Conservation (phyloP, 2,888 invertebrate species). For the Drosophila prostipennis region DNA sequence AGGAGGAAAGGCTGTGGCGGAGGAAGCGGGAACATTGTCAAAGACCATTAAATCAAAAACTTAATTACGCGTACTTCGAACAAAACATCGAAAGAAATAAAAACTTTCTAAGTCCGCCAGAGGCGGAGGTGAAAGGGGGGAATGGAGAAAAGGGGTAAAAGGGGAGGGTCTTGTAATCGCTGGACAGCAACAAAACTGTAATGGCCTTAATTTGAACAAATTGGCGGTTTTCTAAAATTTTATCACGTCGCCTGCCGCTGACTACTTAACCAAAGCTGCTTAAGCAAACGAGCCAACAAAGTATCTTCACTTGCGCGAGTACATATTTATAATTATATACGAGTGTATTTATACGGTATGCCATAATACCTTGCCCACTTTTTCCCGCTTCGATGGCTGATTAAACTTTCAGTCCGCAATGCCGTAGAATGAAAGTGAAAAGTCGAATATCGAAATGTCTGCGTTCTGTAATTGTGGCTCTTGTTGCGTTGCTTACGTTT, state of each 20-base stretch:
- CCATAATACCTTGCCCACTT: slow-evolving; percentile 45
- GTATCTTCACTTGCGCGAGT: slow-evolving; percentile 2
- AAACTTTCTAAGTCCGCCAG: slow-evolving; percentile 63
- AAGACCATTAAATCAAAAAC: slow-evolving; percentile 32
- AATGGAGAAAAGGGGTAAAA: not conserved
- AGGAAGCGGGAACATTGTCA: slow-evolving; percentile 35
- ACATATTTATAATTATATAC: not conserved
- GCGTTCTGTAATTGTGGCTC: slow-evolving; percentile 33
- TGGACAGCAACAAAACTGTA: slow-evolving; percentile 50
- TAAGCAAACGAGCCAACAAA: slow-evolving; percentile 50
- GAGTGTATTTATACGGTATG: slow-evolving; percentile 14
- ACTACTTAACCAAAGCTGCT: slow-evolving; percentile 48
- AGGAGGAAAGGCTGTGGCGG: slow-evolving; percentile 48
- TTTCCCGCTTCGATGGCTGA: slow-evolving; percentile 50
- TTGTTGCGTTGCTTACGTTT: slow-evolving; percentile 10
- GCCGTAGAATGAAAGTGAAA: slow-evolving; percentile 76
- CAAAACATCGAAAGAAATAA: slow-evolving; percentile 32
- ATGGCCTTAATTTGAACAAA: slow-evolving; percentile 73
- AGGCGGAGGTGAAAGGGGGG: slow-evolving; percentile 19
- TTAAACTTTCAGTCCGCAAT: slow-evolving; percentile 51
- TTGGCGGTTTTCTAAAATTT: slow-evolving; percentile 78
- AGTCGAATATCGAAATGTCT: slow-evolving; percentile 32
- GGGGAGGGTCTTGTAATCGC: slow-evolving; percentile 47
- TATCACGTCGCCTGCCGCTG: slow-evolving; percentile 69
- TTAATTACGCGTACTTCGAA: slow-evolving; percentile 39